Conservation (phyloP, 1,140 invertebrate genomes). For the Latrodectus geometricus region DNA sequence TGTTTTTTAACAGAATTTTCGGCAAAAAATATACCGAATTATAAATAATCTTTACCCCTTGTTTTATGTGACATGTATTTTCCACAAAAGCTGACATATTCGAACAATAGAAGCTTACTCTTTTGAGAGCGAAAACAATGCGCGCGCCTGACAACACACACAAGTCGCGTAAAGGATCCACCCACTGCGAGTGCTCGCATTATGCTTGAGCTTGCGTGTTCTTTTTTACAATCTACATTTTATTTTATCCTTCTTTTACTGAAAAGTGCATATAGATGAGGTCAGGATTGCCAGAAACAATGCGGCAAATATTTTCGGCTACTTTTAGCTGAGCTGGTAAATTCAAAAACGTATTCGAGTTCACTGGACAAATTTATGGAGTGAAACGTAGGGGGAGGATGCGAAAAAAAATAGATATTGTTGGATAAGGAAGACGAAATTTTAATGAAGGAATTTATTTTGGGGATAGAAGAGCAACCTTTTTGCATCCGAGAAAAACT, state of each 20-base stretch:
- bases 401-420: background rate
- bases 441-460: too few species aligned
- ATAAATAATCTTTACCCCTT: constrained; percentile 53
- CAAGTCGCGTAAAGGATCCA: background rate
- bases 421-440: background rate
- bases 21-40: constrained; percentile 52
- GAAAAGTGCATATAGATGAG: constrained; percentile 25
- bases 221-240: too few species aligned
- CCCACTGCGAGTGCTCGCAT: constrained; percentile 15
- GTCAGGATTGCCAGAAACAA: constrained; percentile 28
- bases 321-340: background rate
- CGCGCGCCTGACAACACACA: background rate
- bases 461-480: too few species aligned
- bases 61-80: constrained; percentile 57
- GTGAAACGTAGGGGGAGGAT: background rate
- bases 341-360: background rate
- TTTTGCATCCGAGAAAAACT: too few species aligned
- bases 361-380: constrained; percentile 44
- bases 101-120: constrained; percentile 55
- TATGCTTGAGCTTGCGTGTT: constrained; percentile 16
- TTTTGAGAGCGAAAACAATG: constrained; percentile 43
- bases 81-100: constrained; percentile 58
- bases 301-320: background rate
- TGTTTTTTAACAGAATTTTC: constrained; percentile 57
- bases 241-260: background rate